These are phyloP conservation scores for Apodemia hepburni DNA, from an alignment of 2,888 invertebrate species.

Conservation along the genomic window DNA sequence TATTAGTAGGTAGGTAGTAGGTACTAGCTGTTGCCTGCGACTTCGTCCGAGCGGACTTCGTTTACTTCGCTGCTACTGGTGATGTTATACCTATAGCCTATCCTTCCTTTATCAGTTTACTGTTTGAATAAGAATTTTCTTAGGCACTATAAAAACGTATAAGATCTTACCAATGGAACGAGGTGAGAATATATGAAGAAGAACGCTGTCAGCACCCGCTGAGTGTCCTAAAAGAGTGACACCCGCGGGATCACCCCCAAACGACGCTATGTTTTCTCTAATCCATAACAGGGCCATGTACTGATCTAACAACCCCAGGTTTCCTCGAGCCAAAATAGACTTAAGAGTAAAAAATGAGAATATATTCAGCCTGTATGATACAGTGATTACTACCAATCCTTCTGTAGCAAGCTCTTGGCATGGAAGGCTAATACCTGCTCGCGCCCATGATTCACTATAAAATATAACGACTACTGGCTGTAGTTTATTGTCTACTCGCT, in stretches of 20 bases:
- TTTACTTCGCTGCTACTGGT: too few relatives aligned
- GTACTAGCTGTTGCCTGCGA: too few relatives aligned
- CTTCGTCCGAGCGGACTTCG: too few relatives aligned
- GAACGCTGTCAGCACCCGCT: slow-evolving; percentile 85
- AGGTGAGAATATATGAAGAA: slow-evolving; percentile 84
- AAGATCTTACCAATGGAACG: slow-evolving; percentile 77
- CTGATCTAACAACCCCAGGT: slow-evolving; percentile 93
- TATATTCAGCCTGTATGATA: slow-evolving; percentile 85
- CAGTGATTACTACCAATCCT: slow-evolving; percentile 84
- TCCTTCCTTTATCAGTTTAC: too few relatives aligned
- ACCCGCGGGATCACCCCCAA: slow-evolving; percentile 89
- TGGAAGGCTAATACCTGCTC: slow-evolving; percentile 74
- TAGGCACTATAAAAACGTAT: too few relatives aligned
- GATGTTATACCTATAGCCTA: too few relatives aligned
- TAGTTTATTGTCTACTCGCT: slow-evolving; percentile 72
- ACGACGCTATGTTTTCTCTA: slow-evolving; percentile 86
- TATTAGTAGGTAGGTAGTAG: too few relatives aligned
- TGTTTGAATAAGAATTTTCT: too few relatives aligned
- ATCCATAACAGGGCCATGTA: slow-evolving; percentile 89
- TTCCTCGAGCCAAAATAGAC: slow-evolving; percentile 83
- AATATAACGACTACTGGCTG: slow-evolving; percentile 86
- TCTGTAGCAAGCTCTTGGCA: slow-evolving; percentile 88
- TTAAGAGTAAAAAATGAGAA: slow-evolving; percentile 84
- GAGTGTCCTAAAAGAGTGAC: slow-evolving; percentile 93
- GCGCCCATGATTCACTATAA: slow-evolving; percentile 82